Base-by-base conservation (phyloP, 2,888 invertebrate species). In the Polydrusus tereticollis region DNA sequence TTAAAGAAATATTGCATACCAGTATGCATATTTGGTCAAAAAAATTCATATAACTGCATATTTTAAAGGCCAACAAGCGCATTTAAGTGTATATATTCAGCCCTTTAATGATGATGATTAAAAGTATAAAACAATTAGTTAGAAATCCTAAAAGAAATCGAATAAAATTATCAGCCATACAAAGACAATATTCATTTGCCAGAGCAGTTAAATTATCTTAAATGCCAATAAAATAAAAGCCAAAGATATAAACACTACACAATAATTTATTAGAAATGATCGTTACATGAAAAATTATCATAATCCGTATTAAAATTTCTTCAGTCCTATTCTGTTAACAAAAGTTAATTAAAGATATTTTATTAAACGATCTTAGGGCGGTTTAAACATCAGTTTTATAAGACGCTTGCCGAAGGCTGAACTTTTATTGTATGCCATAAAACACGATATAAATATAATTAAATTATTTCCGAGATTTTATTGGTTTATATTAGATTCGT, bases 381-480 rank as follows among this genome's bases (percentile, higher is more conserved):
- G 52, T 62, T 69, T 64, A 57, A 69, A 69, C 62, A 45, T 69
- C 62, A 69, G 36, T 57, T 41, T 43, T 62, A 52, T 66, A 66
- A 66, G 66, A 66, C 33, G 57, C 57, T 38, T 26, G 38, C 47
- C 65, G 36, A 52, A 65, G 47, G 69, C 47, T 45, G 29, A 21
- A 57, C 47, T 71, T 71, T 71, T 71, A 71, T 71, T 71, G 71
- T 71, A 55, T 62, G 18, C 62, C 52, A 62, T 71, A 71, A 71
- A 71, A 71, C 66, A 66, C 71, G 60, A 71, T 67, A 71, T 71
- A 71, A 71, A 71, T 71, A 71, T 71, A 71, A 71, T 71, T 71
- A 71, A 71, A 71, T 71, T 71, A 71, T 71, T 71, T 66, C 66
- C 66, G 60, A 71, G 70, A 71, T 71, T 71, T 71, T 71, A 71